These are phyloP conservation scores for Lasius platythorax DNA, from an alignment of 2,888 invertebrate species.

Conservation along the genomic window DNA sequence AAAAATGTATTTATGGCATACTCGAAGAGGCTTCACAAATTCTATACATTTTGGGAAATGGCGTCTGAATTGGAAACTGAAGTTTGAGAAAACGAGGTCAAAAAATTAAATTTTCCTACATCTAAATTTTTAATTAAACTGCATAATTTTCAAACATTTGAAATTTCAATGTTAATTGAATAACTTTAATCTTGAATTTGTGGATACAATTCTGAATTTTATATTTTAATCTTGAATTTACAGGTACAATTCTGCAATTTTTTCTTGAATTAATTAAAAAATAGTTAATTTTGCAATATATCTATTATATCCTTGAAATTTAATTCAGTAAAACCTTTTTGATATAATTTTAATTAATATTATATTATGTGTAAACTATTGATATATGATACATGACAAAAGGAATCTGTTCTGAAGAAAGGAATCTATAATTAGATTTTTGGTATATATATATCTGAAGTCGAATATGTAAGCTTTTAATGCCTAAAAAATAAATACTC, in stretches of 20 bases:
- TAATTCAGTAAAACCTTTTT: background rate
- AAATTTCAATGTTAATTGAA: background rate
- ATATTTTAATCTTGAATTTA: background rate
- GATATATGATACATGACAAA: background rate
- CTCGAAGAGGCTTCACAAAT: background rate
- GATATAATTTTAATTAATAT: background rate
- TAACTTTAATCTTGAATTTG: background rate
- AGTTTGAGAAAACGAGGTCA: background rate
- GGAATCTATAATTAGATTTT: background rate
- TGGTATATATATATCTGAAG: background rate
- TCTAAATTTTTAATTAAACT: background rate
- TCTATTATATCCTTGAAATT: background rate
- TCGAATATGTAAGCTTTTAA: background rate
- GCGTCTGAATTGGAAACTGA: background rate
- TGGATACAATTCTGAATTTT: background rate
- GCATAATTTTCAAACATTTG: background rate
- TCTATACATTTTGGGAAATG: background rate
- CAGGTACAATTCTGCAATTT: background rate
- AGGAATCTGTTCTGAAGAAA: background rate
- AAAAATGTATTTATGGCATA: background rate
- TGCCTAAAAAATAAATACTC: background rate
- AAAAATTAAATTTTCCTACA: background rate
- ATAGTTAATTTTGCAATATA: too few relatives aligned
- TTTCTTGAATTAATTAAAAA: background rate
- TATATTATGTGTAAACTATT: background rate